Evolutionary conservation across 1,140 invertebrate genomes (phyloP), one percentile per base, ranked within the genome.

Genomic region (Pseudomyrmex concolor): DNA sequence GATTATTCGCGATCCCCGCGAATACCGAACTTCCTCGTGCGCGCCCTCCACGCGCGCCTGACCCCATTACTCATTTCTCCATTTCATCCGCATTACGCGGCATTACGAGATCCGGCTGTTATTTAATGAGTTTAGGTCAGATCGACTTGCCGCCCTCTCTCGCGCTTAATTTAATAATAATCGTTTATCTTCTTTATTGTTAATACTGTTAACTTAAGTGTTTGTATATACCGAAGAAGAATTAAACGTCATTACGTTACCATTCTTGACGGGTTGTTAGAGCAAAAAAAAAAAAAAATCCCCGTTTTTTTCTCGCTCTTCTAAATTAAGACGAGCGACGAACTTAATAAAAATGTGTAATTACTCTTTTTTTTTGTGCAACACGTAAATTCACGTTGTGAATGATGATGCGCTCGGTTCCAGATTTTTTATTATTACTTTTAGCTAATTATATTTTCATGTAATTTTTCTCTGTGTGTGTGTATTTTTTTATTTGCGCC

Each of bases 21-120:
- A 86, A 88, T 86, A 85, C 62, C 57, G 66, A 88, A 90, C 67
- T 86, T 85, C 63, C 55, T 60, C 55, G 63, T 25, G 50, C 50
- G 50, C 34, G 50, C 25, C 43, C 63, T 66, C 48, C 59, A 78
- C 25, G 15, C 70, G 67, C 82, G 73, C 74, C 83, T 83, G 80
- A 83, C 89, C 86, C 78, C 87, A 84, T 91, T 90, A 87, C 84
- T 89, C 89, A 77, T 86, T 90, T 87, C 82, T 34, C 80, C 84
- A 86, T 87, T 87, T 86, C 82, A 84, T 22, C 71, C 72, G 78
- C 72, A 87, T 90, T 87, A 83, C 73, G 68, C 55, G 64, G 70
- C 78, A 85, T 78, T 80, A 76, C 81, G 86, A 80, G 84, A 89
- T 89, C 81, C 84, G 66, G 71, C 82, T 45, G 70, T 54, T 77